Conservation (phyloP, 2,797 vertebrate species). For the Vultur gryphus region DNA sequence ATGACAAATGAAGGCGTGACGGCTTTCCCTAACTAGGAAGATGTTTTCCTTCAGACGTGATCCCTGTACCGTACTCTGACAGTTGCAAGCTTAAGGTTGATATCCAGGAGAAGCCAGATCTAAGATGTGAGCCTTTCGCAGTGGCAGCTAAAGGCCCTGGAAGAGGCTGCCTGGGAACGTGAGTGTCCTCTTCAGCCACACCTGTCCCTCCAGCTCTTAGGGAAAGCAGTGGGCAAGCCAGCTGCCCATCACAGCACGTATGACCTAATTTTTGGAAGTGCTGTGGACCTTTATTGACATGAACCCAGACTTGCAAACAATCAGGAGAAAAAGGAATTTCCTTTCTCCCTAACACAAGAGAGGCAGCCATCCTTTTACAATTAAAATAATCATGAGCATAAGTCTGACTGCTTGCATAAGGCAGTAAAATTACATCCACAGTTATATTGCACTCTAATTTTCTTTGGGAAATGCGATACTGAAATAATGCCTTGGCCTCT, state of each 20-base stretch:
- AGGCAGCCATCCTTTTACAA: conserved; percentile 13
- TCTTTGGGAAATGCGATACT: background rate
- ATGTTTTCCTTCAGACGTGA: background rate
- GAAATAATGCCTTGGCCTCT: conserved; percentile 32
- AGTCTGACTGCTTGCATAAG: conserved; percentile 28
- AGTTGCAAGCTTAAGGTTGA: background rate
- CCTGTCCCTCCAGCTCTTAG: background rate
- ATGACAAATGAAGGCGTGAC: background rate
- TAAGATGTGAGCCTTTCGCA: background rate
- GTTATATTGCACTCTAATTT: conserved; percentile 17
- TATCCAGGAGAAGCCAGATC: background rate
- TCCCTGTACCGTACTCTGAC: background rate
- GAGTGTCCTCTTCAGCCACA: background rate
- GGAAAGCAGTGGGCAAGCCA: background rate
- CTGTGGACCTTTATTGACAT: background rate
- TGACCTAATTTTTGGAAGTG: background rate
- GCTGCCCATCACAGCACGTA: background rate
- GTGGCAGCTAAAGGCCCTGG: background rate
- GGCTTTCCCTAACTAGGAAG: background rate
- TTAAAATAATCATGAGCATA: conserved; percentile 48
- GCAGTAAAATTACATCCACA: conserved; percentile 19
- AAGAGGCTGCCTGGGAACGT: background rate
- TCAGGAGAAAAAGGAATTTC: conserved; percentile 10
- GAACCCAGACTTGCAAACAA: background rate
- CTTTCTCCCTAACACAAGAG: background rate